phyloP scores from a whole-genome alignment of 1,140 invertebrate genomes.

The Megalopta genalis region DNA sequence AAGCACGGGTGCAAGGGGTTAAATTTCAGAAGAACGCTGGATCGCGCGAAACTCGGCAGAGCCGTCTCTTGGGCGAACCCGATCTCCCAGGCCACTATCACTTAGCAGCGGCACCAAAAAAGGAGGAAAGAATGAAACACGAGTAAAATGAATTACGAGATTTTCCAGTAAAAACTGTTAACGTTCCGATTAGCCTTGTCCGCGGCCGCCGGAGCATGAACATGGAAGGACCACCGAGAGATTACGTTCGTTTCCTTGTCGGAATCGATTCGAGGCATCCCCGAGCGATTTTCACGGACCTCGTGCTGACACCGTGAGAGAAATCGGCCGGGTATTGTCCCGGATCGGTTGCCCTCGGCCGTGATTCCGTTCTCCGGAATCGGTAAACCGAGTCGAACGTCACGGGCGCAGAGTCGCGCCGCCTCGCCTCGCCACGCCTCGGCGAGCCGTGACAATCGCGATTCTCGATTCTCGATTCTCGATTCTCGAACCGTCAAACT shows the following conservation, averaged over 20 bases:
- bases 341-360: neutral
- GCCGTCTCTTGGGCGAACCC: too few relatives aligned
- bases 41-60: too few relatives aligned
- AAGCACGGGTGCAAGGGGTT: too few relatives aligned
- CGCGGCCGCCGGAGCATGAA: conserved; percentile 18
- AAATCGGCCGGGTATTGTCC: conserved; percentile 18
- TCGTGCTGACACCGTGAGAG: conserved; percentile 38
- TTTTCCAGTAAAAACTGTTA: neutral
- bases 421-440: too few relatives aligned
- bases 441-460: conserved; percentile 34
- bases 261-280: conserved; percentile 43
- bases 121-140: neutral
- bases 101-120: too few relatives aligned
- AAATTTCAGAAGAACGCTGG: too few relatives aligned
- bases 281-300: conserved; percentile 28
- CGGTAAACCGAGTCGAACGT: conserved; percentile 12
- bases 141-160: neutral
- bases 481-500: neutral
- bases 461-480: conserved; percentile 30
- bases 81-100: too few relatives aligned
- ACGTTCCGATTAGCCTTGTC: conserved; percentile 14
- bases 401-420: neutral
- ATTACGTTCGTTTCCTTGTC: neutral
- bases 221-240: conserved; percentile 23
- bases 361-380: conserved; percentile 20